Evolutionary conservation across 2,888 invertebrate genomes (phyloP).

Genomic region (Orthonychiurus folsomi): DNA sequence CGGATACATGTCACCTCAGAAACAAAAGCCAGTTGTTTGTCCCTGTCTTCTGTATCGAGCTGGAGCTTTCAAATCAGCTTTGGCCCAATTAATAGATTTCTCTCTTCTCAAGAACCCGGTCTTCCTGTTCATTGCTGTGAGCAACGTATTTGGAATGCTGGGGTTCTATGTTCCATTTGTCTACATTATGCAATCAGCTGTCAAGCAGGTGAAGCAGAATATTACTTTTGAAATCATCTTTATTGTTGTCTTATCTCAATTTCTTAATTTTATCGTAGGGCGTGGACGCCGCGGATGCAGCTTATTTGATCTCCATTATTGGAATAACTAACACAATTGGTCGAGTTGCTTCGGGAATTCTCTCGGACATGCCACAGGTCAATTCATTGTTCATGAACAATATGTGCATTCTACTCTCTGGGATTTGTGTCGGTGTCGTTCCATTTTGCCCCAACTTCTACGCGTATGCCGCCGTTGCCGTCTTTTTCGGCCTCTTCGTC

Average conservation of each 20-base stretch:
- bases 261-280: constrained; percentile 9
- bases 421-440: constrained; percentile 69
- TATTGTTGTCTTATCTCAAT: constrained; percentile 7
- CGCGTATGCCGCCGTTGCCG: constrained; percentile 67
- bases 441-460: constrained; percentile 73
- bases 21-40: constrained; percentile 18
- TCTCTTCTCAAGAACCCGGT: constrained; percentile 78
- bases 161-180: constrained; percentile 95
- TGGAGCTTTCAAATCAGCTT: constrained; percentile 62
- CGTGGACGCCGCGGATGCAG: constrained; percentile 17
- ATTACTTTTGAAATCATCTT: constrained; percentile 2
- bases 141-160: constrained; percentile 94
- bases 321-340: constrained; percentile 69
- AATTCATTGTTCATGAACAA: constrained; percentile 90
- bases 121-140: constrained; percentile 82
- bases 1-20: not conserved
- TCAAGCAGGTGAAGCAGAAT: constrained; percentile 50
- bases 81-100: constrained; percentile 84
- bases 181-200: constrained; percentile 77
- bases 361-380: constrained; percentile 53
- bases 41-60: constrained; percentile 23
- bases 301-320: constrained; percentile 28
- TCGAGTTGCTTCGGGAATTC: constrained; percentile 44
- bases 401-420: constrained; percentile 79
- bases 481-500: constrained; percentile 84